Conservation (phyloP, 2,113 vertebrate genomes). For the Elephas maximus region DNA sequence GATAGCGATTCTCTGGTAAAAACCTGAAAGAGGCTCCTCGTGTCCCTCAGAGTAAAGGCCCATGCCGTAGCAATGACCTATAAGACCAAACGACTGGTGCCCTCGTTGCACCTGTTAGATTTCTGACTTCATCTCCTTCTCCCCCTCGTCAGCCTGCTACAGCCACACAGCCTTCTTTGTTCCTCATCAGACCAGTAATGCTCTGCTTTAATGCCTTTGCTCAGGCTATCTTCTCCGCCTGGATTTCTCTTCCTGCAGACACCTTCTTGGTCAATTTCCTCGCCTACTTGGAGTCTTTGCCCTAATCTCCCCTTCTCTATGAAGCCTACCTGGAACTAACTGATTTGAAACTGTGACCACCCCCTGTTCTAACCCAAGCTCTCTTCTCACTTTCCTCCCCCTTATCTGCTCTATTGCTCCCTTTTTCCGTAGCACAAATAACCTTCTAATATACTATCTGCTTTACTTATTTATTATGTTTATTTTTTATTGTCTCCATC, state of each 20-base stretch:
- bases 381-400: not conserved
- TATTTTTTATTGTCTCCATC: not conserved
- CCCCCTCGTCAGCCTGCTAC: not conserved
- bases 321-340: not conserved
- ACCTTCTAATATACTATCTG: not conserved
- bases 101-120: not conserved
- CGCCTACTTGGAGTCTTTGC: not conserved
- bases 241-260: not conserved
- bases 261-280: not conserved
- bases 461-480: not conserved
- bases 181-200: not conserved
- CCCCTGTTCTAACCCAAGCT: not conserved
- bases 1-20: not conserved
- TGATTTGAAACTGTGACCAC: not conserved
- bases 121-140: not conserved
- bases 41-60: not conserved
- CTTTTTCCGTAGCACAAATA: not conserved
- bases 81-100: not conserved
- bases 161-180: not conserved
- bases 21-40: not conserved
- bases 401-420: not conserved
- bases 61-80: not conserved
- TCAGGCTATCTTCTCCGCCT: not conserved
- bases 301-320: not conserved
- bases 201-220: not conserved